Conservation (phyloP, 2,113 vertebrate species). For the Mixornis gularis region DNA sequence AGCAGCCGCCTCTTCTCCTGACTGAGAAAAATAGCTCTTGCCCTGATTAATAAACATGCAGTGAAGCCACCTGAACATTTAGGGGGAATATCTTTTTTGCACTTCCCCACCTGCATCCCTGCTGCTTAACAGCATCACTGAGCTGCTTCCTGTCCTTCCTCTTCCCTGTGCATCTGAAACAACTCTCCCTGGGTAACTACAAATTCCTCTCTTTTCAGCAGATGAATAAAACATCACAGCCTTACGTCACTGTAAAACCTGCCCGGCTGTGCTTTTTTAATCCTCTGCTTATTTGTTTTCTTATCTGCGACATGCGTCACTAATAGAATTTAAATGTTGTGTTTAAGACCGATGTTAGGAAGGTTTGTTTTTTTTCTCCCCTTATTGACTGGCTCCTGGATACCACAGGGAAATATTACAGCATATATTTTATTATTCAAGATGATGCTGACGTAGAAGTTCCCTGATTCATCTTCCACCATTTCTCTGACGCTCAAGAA, state of each 20-base stretch:
- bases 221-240: not conserved
- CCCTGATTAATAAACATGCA: not conserved
- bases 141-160: not conserved
- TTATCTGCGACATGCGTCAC: not conserved
- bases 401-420: not conserved
- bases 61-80: not conserved
- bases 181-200: not conserved
- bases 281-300: not conserved
- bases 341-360: not conserved
- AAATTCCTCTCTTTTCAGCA: not conserved
- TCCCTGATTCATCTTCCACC: slow-evolving; percentile 7
- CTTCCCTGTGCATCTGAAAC: not conserved
- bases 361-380: rapidly evolving
- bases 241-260: not conserved
- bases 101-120: not conserved
- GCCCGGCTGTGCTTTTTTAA: not conserved
- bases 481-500: not conserved
- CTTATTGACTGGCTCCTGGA: not conserved
- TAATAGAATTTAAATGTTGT: not conserved
- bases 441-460: not conserved
- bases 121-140: not conserved
- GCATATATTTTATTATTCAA: not conserved
- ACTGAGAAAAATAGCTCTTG: not conserved
- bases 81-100: not conserved
- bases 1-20: not conserved